Conservation (phyloP, 2,888 invertebrate species). For the Zhengitettix transpicula region DNA sequence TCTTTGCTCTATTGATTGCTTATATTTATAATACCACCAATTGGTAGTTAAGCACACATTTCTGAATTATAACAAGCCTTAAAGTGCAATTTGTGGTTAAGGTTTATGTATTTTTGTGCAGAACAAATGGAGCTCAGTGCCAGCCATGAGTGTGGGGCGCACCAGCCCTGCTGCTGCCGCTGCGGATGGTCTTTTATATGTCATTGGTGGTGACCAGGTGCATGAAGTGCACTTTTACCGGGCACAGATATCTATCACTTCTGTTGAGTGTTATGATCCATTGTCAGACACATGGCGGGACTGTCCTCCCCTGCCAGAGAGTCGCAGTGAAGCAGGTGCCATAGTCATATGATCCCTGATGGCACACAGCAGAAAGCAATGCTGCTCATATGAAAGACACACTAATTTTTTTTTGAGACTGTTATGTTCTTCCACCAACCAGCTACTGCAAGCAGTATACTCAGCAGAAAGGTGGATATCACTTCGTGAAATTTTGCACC, state of each 20-base stretch:
- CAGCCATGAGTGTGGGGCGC: constrained; percentile 54
- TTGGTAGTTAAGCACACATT: no score
- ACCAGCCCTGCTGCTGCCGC: constrained; percentile 75
- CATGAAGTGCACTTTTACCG: constrained; percentile 68
- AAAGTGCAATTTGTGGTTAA: no score
- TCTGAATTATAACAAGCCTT: no score
- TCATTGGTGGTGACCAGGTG: constrained; percentile 71
- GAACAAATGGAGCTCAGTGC: constrained; percentile 65
- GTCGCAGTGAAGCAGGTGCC: constrained; percentile 75
- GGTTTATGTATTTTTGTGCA: constrained; percentile 18
- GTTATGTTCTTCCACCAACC: no score
- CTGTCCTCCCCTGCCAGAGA: constrained; percentile 63
- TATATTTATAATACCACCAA: no score
- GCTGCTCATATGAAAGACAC: neutral
- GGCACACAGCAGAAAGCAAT: constrained; percentile 9
- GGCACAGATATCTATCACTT: constrained; percentile 66
- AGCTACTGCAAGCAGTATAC: no score
- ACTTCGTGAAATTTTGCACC: no score
- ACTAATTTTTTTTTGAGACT: no score
- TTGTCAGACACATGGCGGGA: constrained; percentile 57
- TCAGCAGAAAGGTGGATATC: no score
- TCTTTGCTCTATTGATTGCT: no score
- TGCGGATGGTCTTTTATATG: constrained; percentile 64
- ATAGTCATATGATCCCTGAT: constrained; percentile 43
- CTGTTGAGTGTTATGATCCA: constrained; percentile 75